phyloP scores from a whole-genome alignment of 2,113 vertebrate species.

The Dipodomys ordii region DNA sequence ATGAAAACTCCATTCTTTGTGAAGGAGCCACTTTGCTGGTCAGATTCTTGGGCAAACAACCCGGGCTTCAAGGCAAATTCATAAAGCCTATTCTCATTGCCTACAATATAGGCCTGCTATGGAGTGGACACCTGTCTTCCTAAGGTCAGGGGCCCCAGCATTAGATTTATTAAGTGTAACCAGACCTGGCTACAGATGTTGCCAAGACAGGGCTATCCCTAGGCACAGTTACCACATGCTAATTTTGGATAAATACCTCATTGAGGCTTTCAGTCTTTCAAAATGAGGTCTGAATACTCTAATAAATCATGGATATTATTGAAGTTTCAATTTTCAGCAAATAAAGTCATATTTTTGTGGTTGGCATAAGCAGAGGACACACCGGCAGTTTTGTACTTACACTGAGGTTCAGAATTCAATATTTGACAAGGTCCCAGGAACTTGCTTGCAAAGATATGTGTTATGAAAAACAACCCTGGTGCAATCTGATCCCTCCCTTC shows the following conservation, averaged over 20 bases:
- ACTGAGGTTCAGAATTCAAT: constrained; percentile 30
- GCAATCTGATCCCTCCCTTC: constrained; percentile 42
- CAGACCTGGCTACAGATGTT: constrained; percentile 53
- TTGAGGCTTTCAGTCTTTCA: constrained; percentile 27
- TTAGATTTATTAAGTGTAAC: constrained; percentile 67
- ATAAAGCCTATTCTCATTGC: constrained; percentile 7
- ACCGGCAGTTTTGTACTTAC: constrained; percentile 32
- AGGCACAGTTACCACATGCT: constrained; percentile 44
- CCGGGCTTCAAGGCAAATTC: constrained; percentile 23
- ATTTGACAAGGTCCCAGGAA: constrained; percentile 61
- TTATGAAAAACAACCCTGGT: background rate
- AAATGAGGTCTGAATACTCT: constrained; percentile 49
- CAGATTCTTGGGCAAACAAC: background rate
- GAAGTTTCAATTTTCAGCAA: constrained; percentile 41
- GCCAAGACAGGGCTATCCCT: constrained; percentile 60
- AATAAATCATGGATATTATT: constrained; percentile 42
- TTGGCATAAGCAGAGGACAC: background rate
- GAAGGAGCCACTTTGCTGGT: constrained; percentile 1
- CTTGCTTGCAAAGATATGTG: constrained; percentile 41
- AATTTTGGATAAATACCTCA: constrained; percentile 71
- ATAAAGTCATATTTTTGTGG: constrained; percentile 14
- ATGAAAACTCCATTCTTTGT: constrained; percentile 27
- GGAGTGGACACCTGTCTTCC: constrained; percentile 49
- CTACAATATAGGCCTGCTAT: constrained; percentile 6
- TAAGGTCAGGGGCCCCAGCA: constrained; percentile 46